A percentile compares a stretch with the other conserved stretches of the same genome.
phyloP scores from a whole-genome alignment of 2,797 vertebrate species.

The Scolopax bukidnonensis region DNA sequence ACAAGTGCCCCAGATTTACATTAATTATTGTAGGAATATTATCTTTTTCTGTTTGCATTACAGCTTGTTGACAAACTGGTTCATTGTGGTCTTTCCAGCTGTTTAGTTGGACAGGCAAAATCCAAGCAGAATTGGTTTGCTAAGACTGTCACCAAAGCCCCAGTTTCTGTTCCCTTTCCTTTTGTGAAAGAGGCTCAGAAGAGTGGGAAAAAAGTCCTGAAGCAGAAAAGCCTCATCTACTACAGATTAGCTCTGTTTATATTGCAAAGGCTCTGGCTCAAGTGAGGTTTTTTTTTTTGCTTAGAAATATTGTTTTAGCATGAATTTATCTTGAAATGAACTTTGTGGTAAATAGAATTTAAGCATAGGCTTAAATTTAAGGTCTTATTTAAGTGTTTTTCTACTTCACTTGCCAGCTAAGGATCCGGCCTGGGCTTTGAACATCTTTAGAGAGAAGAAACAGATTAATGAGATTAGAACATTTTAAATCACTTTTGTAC shows the following conservation, averaged over 20 bases:
- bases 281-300: not conserved
- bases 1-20: not conserved
- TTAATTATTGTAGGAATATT: not conserved
- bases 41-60: not conserved
- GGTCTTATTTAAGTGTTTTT: conserved; percentile 64
- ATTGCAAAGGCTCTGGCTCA: conserved; percentile 36
- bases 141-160: not conserved
- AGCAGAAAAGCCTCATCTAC: conserved; percentile 32
- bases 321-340: conserved; percentile 49
- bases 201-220: not conserved
- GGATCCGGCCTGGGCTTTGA: conserved; percentile 35
- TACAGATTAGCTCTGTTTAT: conserved; percentile 46
- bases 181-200: not conserved
- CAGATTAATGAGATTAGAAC: conserved; percentile 55
- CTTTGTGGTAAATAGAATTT: conserved; percentile 34
- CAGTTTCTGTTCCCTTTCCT: not conserved
- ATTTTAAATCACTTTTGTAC: conserved; percentile 43
- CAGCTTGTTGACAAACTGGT: not conserved
- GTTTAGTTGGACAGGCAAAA: not conserved
- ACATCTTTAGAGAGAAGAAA: conserved; percentile 21
- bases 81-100: not conserved
- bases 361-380: conserved; percentile 41
- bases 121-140: not conserved
- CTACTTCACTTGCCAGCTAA: conserved; percentile 26
- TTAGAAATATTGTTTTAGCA: conserved; percentile 34